Evolutionary conservation across 2,888 invertebrate species (phyloP).

Genomic region (Endotricha flammealis): DNA sequence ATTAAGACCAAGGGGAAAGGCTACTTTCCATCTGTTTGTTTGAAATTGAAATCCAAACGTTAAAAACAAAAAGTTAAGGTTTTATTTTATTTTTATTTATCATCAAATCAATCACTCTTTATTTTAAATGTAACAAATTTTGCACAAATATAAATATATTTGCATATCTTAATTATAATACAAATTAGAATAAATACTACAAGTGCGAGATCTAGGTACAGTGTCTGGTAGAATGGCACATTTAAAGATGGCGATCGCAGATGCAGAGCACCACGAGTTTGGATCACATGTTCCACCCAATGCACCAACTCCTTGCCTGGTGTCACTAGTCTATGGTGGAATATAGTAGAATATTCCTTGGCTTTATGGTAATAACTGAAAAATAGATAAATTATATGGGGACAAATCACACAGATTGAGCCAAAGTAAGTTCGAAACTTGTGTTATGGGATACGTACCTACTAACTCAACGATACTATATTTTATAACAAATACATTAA

Average conservation of each 20-base stretch:
- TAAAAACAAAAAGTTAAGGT: no score
- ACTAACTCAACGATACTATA: no score
- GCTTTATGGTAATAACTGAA: conserved; percentile 24
- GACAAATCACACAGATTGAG: no score
- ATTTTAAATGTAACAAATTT: not conserved
- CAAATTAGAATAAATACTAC: not conserved
- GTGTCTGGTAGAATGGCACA: conserved; percentile 18
- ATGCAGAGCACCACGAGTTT: conserved; percentile 25
- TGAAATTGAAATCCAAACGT: no score
- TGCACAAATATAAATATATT: not conserved
- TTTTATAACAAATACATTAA: no score
- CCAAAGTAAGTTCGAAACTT: no score
- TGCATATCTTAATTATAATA: not conserved
- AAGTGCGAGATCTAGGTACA: conserved; percentile 11
- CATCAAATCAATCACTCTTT: not conserved
- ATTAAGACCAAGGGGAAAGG: no score
- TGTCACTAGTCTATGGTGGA: conserved; percentile 35
- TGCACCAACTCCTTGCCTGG: conserved; percentile 49
- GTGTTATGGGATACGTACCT: no score
- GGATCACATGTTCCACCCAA: conserved; percentile 29
- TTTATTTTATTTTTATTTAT: no score
- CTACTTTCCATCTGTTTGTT: no score
- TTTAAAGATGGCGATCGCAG: conserved; percentile 24
- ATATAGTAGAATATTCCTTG: conserved; percentile 21
- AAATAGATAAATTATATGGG: no score